Base-by-base conservation (phyloP, 1,140 invertebrate genomes). In the Drosophila kikkawai region DNA sequence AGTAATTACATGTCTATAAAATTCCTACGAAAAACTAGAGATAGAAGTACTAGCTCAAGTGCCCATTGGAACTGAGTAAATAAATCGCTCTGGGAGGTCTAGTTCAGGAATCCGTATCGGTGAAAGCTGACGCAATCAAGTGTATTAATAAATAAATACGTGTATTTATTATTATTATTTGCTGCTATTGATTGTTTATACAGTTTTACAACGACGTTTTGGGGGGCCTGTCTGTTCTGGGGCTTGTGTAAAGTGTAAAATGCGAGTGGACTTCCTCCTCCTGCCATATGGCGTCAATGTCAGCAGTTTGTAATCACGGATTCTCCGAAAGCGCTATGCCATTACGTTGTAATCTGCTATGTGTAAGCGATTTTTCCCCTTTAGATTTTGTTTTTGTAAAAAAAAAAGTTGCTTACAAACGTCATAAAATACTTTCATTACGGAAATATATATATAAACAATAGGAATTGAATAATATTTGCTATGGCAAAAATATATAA, bases 151-250 rank as follows among this genome's bases (percentile, higher is more conserved):
- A 36, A 39, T 44, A 65, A 26, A 17, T 34, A 32, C 15, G 1
- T 32, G 9, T 13, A 60, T 65, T 22, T 60, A n/a, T 34, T 68
- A 53, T 47, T 70, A 53, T 68, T 53, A 67, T 44, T 67, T 29
- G n/a, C 47, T 22, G 22, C 2, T 68, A 53, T 53, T 45, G 37
- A 68, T 68, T 70, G 48, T 68, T 70, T 47, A 55, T 45, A 19
- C 13, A 32, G 34, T 67, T 55, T 55, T 29, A n/a, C 47, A 15
- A 36, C 12, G 5, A 37, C 7, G 17, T 19, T 22, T 55, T 17
- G 48, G 29, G 67, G 64, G 67, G 67, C 67, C 26, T 29, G 67
- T 70, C 67, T n/a, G 48, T 55, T 45, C 32, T 39, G 39, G 22
- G 41, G 47, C 39, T 51, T 17, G 37, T 44, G 55, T 19, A n/a